A percentile compares a stretch with the other conserved stretches of the same genome.
phyloP scores from a whole-genome alignment of 2,888 invertebrate genomes.

The Macropis europaea region DNA sequence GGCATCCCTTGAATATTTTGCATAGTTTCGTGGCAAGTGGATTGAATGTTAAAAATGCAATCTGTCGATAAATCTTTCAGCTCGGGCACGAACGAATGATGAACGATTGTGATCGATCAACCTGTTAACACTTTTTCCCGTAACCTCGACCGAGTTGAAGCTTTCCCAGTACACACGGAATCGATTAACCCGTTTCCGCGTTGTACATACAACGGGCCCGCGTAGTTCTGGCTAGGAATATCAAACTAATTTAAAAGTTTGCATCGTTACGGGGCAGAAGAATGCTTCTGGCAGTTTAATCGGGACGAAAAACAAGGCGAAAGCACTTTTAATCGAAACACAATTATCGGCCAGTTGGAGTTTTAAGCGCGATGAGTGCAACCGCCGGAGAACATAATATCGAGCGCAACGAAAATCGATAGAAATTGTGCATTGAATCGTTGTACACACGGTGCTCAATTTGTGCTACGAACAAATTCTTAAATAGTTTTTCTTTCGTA shows the following conservation, averaged over 20 bases:
- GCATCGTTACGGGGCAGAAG: conserved; percentile 42
- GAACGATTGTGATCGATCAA: background rate
- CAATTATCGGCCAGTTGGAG: conserved; percentile 32
- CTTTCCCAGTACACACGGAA: conserved; percentile 47
- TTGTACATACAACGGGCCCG: conserved; percentile 21
- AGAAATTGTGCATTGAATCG: too few species aligned
- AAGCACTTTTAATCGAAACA: conserved; percentile 46
- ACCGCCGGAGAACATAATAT: background rate
- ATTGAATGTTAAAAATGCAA: too few species aligned
- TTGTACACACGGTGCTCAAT: too few species aligned
- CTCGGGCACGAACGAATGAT: too few species aligned
- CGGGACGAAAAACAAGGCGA: conserved; percentile 34
- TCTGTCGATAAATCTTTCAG: too few species aligned
- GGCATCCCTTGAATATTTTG: too few species aligned
- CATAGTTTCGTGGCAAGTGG: too few species aligned
- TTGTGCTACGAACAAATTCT: too few species aligned
- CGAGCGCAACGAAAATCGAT: background rate
- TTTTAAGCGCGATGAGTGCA: background rate
- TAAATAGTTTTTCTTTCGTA: too few species aligned
- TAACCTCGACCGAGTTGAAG: background rate
- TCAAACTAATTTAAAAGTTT: conserved; percentile 60
- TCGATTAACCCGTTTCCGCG: conserved; percentile 49
- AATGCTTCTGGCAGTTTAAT: conserved; percentile 57
- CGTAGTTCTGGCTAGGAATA: conserved; percentile 42
- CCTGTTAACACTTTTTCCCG: conserved; percentile 1